Conservation (phyloP, 2,113 vertebrate genomes). For the Oryzias melastigma region DNA sequence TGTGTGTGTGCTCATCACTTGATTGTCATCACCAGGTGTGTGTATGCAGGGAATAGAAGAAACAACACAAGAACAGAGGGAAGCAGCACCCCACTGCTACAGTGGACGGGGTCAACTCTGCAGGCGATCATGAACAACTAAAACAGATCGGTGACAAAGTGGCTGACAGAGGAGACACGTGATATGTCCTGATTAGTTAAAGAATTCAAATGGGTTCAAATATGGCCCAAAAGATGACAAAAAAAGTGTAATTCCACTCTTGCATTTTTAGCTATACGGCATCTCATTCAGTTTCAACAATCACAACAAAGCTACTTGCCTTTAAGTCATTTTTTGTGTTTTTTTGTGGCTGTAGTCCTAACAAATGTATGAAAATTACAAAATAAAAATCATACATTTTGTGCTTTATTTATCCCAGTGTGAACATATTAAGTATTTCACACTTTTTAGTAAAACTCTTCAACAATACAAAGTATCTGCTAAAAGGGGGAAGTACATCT, state of each 20-base stretch:
- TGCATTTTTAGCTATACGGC: no score
- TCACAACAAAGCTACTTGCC: no score
- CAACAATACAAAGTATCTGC: constrained; percentile 22
- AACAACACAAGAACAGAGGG: constrained; percentile 36
- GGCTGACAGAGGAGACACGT: constrained; percentile 17
- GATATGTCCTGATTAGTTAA: constrained; percentile 1
- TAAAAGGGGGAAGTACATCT: constrained; percentile 58
- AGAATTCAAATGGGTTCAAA: neutral
- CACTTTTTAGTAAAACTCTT: constrained; percentile 24
- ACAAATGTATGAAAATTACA: no score
- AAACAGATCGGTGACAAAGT: constrained; percentile 43
- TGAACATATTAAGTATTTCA: no score
- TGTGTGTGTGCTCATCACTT: constrained; percentile 4
- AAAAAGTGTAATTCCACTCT: no score
- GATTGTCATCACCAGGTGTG: constrained; percentile 35
- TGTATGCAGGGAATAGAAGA: constrained; percentile 33
- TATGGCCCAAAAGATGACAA: no score
- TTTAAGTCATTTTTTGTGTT: no score
- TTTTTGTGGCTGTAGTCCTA: no score
- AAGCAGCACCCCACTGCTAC: constrained; percentile 20
- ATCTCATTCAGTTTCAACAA: no score
- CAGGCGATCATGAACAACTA: constrained; percentile 33
- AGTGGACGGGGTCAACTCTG: constrained; percentile 26
- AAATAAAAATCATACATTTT: no score
- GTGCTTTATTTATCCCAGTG: no score